Conservation (phyloP, 2,888 invertebrate species). For the Pammene fasciana region DNA sequence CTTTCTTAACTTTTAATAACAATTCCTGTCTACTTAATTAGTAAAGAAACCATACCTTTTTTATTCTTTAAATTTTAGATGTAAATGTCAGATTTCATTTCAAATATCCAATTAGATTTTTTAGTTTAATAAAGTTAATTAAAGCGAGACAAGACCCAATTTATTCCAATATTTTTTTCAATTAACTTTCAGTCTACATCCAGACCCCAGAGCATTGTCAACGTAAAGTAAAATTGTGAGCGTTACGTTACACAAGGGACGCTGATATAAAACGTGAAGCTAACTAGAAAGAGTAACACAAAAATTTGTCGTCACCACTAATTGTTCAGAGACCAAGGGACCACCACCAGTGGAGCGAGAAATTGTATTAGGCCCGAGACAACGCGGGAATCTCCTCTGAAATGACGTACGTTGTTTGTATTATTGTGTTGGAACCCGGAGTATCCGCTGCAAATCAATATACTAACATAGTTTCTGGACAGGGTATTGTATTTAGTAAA, state of each 20-base stretch:
- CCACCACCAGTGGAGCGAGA: slow-evolving; percentile 71
- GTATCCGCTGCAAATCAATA: slow-evolving; percentile 18
- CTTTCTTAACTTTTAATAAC: not conserved
- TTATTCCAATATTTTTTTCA: slow-evolving; percentile 35
- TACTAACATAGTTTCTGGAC: not conserved
- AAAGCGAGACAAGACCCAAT: slow-evolving; percentile 18
- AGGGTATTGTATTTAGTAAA: not conserved
- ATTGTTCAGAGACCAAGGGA: slow-evolving; percentile 79
- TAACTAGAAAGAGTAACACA: slow-evolving; percentile 55
- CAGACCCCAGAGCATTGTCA: slow-evolving; percentile 33
- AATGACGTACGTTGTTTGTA: slow-evolving; percentile 45
- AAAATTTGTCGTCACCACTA: slow-evolving; percentile 74
- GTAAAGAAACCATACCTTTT: not conserved
- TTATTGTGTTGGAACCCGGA: slow-evolving; percentile 16
- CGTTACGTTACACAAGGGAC: slow-evolving; percentile 35
- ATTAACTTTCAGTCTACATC: slow-evolving; percentile 37
- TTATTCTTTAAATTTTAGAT: not conserved
- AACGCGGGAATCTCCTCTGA: slow-evolving; percentile 50
- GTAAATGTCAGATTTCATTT: not conserved
- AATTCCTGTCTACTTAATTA: not conserved
- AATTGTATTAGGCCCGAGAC: slow-evolving; percentile 77
- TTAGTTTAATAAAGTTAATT: slow-evolving; percentile 25
- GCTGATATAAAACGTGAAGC: slow-evolving; percentile 40
- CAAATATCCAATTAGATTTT: slow-evolving; percentile 40
- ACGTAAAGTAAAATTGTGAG: slow-evolving; percentile 38